A percentile compares a stretch with the other conserved stretches of the same genome.
phyloP scores from a whole-genome alignment of 2,113 vertebrate species.

The Semicossyphus pulcher region DNA sequence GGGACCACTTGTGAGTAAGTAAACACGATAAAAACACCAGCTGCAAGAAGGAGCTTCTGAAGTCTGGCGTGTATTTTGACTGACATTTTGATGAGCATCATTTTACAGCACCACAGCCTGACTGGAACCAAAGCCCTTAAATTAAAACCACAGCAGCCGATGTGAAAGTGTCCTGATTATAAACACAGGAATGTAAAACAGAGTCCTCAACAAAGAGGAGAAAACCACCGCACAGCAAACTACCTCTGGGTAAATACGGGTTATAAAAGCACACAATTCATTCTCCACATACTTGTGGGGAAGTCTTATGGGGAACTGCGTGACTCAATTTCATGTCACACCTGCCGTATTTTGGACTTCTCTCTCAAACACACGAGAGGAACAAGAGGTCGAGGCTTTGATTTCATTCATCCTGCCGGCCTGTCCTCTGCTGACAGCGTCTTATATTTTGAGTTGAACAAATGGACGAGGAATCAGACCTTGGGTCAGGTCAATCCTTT shows the following conservation, averaged over 20 bases:
- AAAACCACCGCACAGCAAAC: not conserved
- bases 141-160: not conserved
- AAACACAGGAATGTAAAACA: not conserved
- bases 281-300: not conserved
- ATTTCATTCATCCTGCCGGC: constrained; percentile 27
- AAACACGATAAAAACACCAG: too few species aligned
- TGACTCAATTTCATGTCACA: not conserved
- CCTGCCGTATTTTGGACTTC: not conserved
- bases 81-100: not conserved
- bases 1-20: too few species aligned
- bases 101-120: not conserved
- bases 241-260: not conserved
- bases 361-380: not conserved
- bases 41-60: not conserved
- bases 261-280: not conserved
- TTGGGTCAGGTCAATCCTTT: not conserved
- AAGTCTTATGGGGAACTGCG: not conserved
- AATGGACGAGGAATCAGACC: constrained; percentile 29
- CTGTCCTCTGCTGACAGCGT: not conserved
- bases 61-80: not conserved
- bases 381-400: not conserved
- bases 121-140: not conserved
- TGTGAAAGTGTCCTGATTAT: not conserved
- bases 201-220: not conserved
- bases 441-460: constrained; percentile 27